phyloP scores from a whole-genome alignment of 2,888 invertebrate genomes.

The Drosophila austrosaltans region DNA sequence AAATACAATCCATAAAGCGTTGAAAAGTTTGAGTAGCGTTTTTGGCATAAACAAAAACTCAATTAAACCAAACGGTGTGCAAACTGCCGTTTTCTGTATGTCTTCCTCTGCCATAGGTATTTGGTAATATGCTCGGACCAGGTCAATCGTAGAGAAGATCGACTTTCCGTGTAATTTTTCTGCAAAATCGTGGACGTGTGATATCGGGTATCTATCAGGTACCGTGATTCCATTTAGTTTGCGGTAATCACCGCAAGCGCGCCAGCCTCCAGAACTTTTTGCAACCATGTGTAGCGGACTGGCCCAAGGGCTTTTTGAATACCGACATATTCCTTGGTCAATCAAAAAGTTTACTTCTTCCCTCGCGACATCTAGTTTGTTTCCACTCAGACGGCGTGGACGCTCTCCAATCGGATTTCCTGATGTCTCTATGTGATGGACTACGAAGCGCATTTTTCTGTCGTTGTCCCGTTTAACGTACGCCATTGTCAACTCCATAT shows the following conservation, averaged over 20 bases:
- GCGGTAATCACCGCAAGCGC: background rate
- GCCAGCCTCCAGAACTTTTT: slow-evolving; percentile 7
- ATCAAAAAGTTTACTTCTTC: background rate
- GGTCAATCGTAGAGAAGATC: too few relatives aligned
- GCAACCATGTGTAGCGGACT: slow-evolving; percentile 11
- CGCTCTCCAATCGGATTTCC: background rate
- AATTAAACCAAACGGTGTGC: background rate
- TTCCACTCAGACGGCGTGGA: background rate
- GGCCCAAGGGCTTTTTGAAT: slow-evolving; percentile 7
- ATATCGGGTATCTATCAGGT: background rate
- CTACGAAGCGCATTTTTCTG: background rate
- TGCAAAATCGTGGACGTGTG: too few relatives aligned
- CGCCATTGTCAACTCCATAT: background rate
- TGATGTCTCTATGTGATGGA: background rate
- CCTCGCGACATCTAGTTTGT: background rate
- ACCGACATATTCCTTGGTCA: background rate
- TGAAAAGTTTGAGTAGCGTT: background rate
- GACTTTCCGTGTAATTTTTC: too few relatives aligned
- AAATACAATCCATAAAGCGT: background rate
- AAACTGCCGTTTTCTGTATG: background rate
- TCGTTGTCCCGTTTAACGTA: too few relatives aligned
- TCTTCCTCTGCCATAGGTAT: too few relatives aligned
- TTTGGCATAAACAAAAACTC: background rate
- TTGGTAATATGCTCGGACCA: too few relatives aligned
- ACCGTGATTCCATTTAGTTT: background rate